A percentile compares a stretch with the other conserved stretches of the same genome.
Conservation (phyloP, 2,797 vertebrate genomes). For the Eulemur mongoz region DNA sequence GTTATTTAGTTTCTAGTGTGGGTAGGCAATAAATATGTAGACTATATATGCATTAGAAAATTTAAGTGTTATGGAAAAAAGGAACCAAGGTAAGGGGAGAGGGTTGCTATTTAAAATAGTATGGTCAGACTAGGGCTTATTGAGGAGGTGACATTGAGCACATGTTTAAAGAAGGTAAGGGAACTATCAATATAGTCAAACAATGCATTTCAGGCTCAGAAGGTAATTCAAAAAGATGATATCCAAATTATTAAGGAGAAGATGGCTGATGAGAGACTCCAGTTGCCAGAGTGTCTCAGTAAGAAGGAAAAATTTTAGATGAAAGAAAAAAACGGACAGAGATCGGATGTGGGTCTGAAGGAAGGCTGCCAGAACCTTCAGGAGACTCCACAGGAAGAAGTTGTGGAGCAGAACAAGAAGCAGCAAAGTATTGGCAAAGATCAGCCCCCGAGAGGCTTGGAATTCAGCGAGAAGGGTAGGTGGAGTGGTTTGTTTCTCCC, state of each 20-base stretch:
- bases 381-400: too few relatives aligned
- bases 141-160: not conserved
- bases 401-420: too few relatives aligned
- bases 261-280: too few relatives aligned
- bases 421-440: too few relatives aligned
- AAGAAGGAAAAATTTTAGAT: too few relatives aligned
- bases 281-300: too few relatives aligned
- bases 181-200: not conserved
- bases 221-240: not conserved
- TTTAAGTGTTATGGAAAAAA: not conserved
- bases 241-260: not conserved
- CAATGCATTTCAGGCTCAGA: not conserved
- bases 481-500: too few relatives aligned
- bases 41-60: not conserved
- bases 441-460: too few relatives aligned
- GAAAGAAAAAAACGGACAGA: too few relatives aligned
- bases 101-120: not conserved
- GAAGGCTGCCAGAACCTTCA: too few relatives aligned
- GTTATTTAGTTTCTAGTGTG: not conserved
- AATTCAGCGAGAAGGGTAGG: too few relatives aligned
- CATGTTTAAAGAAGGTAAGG: not conserved
- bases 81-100: not conserved
- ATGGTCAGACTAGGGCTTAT: not conserved
- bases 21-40: not conserved
- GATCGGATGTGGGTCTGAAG: too few relatives aligned